A percentile compares a stretch with the other conserved stretches of the same genome.
Conservation (phyloP, 2,113 vertebrate genomes). For the Eudyptes chrysolophus region DNA sequence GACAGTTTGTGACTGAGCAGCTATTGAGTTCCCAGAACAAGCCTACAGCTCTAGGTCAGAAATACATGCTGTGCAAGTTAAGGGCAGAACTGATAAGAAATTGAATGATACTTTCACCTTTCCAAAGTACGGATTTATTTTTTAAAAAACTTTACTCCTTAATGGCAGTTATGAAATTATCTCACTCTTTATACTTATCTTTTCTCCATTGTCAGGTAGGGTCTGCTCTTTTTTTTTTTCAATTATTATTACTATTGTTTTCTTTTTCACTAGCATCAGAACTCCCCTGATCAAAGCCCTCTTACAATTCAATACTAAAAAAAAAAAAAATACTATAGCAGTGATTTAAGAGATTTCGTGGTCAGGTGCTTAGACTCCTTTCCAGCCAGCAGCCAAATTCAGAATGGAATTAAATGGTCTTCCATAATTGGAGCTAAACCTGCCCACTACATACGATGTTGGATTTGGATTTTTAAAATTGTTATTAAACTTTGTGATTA, state of each 20-base stretch:
- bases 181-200: neutral
- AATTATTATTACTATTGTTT: neutral
- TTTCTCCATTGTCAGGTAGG: neutral
- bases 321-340: neutral
- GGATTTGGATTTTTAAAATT: neutral
- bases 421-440: neutral
- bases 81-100: neutral
- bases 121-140: neutral
- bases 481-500: neutral
- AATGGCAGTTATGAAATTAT: neutral
- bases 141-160: neutral
- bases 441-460: neutral
- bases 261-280: neutral
- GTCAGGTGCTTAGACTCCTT: neutral
- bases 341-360: neutral
- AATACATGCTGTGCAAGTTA: neutral
- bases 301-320: neutral
- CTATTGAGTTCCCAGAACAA: neutral
- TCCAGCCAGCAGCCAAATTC: neutral
- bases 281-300: neutral
- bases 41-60: neutral
- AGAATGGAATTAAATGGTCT: neutral
- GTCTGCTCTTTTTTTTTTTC: neutral
- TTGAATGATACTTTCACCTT: neutral
- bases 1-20: neutral